These are phyloP conservation scores for Odontothrips loti DNA, from an alignment of 2,888 invertebrate genomes.

Conservation along the genomic window DNA sequence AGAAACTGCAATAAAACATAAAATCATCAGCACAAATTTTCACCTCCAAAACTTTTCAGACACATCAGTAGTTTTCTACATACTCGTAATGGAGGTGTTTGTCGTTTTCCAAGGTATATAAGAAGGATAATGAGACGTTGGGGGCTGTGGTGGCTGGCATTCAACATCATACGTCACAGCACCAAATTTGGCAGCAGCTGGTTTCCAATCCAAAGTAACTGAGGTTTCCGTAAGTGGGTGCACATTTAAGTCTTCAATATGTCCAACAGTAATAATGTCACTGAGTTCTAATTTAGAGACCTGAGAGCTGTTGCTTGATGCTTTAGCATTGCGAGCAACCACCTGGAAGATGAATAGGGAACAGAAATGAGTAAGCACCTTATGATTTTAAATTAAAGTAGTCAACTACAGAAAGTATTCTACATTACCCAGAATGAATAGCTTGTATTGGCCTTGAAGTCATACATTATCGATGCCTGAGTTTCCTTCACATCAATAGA, in stretches of 20 bases:
- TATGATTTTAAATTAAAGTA: no score
- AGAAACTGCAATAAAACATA: constrained; percentile 48
- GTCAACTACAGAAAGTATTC: neutral
- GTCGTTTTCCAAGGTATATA: constrained; percentile 47
- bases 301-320: constrained; percentile 59
- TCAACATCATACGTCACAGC: constrained; percentile 41
- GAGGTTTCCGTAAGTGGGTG: constrained; percentile 51
- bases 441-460: constrained; percentile 54
- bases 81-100: constrained; percentile 36
- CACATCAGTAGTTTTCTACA: constrained; percentile 31
- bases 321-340: constrained; percentile 60
- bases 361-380: constrained; percentile 31
- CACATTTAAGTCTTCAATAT: constrained; percentile 39
- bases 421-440: constrained; percentile 67
- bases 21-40: no score
- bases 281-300: constrained; percentile 55
- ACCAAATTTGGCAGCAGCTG: constrained; percentile 55
- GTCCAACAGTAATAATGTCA: neutral
- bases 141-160: neutral
- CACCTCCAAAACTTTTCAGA: constrained; percentile 6
- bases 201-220: constrained; percentile 59
- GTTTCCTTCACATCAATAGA: constrained; percentile 47
- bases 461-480: constrained; percentile 40
- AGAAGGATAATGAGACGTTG: neutral
- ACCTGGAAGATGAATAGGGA: constrained; percentile 49